A percentile compares a stretch with the other conserved stretches of the same genome.
These are phyloP conservation scores for Sylvicola fuscatus DNA, from an alignment of 2,888 invertebrate genomes.

Conservation along the genomic window DNA sequence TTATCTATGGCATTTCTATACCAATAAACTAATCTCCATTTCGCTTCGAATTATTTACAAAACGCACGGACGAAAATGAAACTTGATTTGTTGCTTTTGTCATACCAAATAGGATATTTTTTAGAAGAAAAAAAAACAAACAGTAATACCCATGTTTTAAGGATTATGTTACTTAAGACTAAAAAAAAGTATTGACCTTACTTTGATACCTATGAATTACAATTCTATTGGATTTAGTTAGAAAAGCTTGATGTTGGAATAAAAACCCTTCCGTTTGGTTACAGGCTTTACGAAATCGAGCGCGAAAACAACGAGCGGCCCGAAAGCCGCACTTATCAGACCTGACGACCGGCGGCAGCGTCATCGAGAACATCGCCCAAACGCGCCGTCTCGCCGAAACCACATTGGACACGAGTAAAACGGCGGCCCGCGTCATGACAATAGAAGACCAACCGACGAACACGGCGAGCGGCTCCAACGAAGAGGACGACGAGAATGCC, in stretches of 20 bases:
- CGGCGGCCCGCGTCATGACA: constrained; percentile 28
- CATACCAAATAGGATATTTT: too few relatives aligned
- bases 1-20: too few relatives aligned
- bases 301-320: constrained; percentile 60
- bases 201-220: too few relatives aligned
- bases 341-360: constrained; percentile 52
- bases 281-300: constrained; percentile 68
- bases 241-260: constrained; percentile 4
- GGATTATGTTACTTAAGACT: too few relatives aligned
- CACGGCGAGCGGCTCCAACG: constrained; percentile 77
- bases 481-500: constrained; percentile 54
- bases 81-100: too few relatives aligned
- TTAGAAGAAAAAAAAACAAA: too few relatives aligned
- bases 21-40: too few relatives aligned
- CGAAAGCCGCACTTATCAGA: constrained; percentile 55
- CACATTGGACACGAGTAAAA: constrained; percentile 29
- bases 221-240: constrained; percentile 2
- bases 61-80: too few relatives aligned
- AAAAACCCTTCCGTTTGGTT: constrained; percentile 14
- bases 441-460: constrained; percentile 64
- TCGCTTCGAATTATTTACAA: too few relatives aligned
- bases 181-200: too few relatives aligned
- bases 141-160: too few relatives aligned
- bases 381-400: constrained; percentile 65
- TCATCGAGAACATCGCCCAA: constrained; percentile 78